Base-by-base conservation (phyloP, 2,797 vertebrate genomes). In the Acipenser oxyrinchus region DNA sequence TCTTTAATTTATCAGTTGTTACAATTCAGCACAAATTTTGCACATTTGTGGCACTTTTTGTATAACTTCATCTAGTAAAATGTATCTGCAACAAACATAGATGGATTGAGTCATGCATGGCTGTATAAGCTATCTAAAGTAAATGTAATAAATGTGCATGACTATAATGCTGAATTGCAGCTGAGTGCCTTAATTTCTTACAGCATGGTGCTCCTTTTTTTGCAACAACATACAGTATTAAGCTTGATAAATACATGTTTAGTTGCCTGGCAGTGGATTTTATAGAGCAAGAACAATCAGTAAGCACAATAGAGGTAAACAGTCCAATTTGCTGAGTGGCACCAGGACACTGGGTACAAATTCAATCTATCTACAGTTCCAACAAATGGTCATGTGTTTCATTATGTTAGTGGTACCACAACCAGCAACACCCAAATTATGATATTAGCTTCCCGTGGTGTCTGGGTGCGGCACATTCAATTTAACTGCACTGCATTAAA, bases 101-200 rank as follows among this genome's bases (percentile, higher is more conserved):
- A 90, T 88, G 76, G 82, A 88, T 89, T 82, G 82, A 83, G 86
- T 89, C 83, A 89, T 85, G 89, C 87, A 83, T 88, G 86, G 83
- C 65, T 84, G 87, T 89, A 84, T 88, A 77, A 87, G 77, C 71
- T 68, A 82, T 78, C 76, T 73, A 75, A 73, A 84, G 79, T 81
- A 88, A 85, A 86, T 63, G 79, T 85, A 87, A 89, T 86, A 86
- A 88, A 91, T 89, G 84, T 79, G 66, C 69, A 75, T 72, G 76
- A 78, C 76, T 76, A 66, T 81, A 83, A 83, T 80, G 84, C 87
- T 86, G 81, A 90, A 85, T 86, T 78, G 84, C 78, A 84, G 76
- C 78, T 79, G 72, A 71, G 67, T 69, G 68, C 76, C 74, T 79
- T 87, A 85, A 87, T 86, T 71, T 81, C 67, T 75, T 65, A 37